These are phyloP conservation scores for Cacoxenus indagator DNA, from an alignment of 2,888 invertebrate species.

Conservation along the genomic window DNA sequence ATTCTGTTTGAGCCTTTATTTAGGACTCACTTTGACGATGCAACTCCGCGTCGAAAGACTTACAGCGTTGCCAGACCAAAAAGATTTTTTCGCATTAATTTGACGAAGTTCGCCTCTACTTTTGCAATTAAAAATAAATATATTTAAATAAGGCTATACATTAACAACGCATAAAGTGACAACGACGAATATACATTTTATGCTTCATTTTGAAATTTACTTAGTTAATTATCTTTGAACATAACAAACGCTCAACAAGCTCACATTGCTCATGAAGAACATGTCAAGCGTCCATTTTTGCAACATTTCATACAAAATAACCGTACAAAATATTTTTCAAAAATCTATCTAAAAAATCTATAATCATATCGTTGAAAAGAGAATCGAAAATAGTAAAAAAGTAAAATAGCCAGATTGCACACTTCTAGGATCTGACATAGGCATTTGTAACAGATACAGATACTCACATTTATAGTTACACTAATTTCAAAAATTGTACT, in stretches of 20 bases:
- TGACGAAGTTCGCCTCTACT: not conserved
- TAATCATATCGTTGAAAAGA: slow-evolving; percentile 8
- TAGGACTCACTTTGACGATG: too few relatives aligned
- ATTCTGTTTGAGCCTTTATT: too few relatives aligned
- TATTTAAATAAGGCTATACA: slow-evolving; percentile 15
- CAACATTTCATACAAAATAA: slow-evolving; percentile 40
- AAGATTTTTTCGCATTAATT: not conserved
- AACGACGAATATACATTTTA: slow-evolving; percentile 27
- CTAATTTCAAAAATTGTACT: too few relatives aligned
- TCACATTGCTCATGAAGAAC: not conserved
- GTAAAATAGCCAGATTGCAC: too few relatives aligned
- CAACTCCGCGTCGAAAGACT: slow-evolving; percentile 43
- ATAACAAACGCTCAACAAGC: slow-evolving; percentile 6
- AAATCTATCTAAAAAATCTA: not conserved
- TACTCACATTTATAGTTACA: too few relatives aligned
- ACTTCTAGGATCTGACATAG: too few relatives aligned
- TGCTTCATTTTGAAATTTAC: not conserved
- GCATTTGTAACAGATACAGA: too few relatives aligned
- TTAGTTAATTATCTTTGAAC: not conserved
- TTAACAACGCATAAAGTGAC: slow-evolving; percentile 16
- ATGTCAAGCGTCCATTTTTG: slow-evolving; percentile 42
- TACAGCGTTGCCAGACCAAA: slow-evolving; percentile 24
- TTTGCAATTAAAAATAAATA: slow-evolving; percentile 24
- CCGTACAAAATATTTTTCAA: slow-evolving; percentile 2
- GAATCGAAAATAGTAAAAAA: too few relatives aligned